Conservation (phyloP, 2,113 vertebrate species). For the Crotalus helleri region DNA sequence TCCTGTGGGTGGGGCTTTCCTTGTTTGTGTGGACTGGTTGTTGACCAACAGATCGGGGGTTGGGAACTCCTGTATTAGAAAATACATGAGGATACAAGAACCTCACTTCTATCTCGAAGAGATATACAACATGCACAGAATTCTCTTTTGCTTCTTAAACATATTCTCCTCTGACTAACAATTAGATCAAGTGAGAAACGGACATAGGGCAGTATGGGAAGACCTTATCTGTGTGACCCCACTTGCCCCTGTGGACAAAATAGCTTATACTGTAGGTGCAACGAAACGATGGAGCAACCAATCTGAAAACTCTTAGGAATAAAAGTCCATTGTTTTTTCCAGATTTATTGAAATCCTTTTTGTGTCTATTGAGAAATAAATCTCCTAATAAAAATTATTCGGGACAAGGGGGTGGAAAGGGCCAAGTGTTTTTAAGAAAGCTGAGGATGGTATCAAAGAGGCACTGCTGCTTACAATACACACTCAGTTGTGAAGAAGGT, state of each 20-base stretch:
- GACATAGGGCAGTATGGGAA: neutral
- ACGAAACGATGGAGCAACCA: neutral
- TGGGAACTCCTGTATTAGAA: neutral
- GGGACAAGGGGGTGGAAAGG: neutral
- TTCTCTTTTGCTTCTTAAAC: neutral
- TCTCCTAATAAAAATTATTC: neutral
- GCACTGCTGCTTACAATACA: neutral
- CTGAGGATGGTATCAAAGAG: neutral
- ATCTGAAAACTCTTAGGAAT: neutral
- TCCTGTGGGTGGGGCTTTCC: too few species aligned
- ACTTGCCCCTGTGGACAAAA: neutral
- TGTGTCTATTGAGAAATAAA: neutral
- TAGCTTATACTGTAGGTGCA: neutral
- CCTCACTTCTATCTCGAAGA: neutral
- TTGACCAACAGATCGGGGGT: too few species aligned
- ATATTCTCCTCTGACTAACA: neutral
- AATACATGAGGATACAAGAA: neutral
- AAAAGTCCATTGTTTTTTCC: neutral
- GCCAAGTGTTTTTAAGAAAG: neutral
- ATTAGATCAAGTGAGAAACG: neutral
- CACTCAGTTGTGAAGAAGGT: neutral
- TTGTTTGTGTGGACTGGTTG: too few species aligned
- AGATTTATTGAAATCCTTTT: neutral
- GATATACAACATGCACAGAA: neutral
- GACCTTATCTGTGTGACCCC: neutral